A percentile compares a stretch with the other conserved stretches of the same genome.
These are phyloP conservation scores for Sphaeramia orbicularis DNA, from an alignment of 2,797 vertebrate species.

Conservation along the genomic window DNA sequence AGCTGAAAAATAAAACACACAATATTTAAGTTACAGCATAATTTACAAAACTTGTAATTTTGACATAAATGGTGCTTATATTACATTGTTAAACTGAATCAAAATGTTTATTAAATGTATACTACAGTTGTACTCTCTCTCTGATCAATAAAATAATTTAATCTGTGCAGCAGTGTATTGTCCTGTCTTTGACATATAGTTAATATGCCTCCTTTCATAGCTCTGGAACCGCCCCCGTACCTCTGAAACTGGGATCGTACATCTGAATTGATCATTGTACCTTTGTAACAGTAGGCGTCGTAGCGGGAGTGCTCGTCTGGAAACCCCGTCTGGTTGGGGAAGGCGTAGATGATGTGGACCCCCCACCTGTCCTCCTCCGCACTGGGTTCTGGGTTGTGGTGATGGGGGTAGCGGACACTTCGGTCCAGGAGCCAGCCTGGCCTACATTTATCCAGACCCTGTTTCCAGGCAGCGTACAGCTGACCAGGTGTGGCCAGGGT, in stretches of 20 bases:
- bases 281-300: conserved; percentile 89
- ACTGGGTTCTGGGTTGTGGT: conserved; percentile 86
- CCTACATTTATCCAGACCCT: conserved; percentile 92
- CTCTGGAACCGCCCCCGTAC: no score
- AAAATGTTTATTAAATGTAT: no score
- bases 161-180: no score
- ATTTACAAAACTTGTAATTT: neutral
- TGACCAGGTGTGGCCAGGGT: conserved; percentile 91
- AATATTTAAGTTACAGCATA: neutral
- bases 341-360: conserved; percentile 91
- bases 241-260: conserved; percentile 38
- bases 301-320: conserved; percentile 89
- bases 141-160: no score
- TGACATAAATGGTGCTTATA: no score
- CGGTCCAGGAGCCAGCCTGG: conserved; percentile 94
- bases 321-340: conserved; percentile 92
- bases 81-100: no score
- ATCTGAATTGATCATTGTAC: conserved; percentile 79
- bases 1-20: conserved; percentile 47
- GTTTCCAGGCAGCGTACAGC: conserved; percentile 92
- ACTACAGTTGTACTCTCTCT: no score
- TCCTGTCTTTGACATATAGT: no score
- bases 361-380: conserved; percentile 88
- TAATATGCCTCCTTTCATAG: no score
- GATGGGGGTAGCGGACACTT: conserved; percentile 94